A percentile compares a stretch with the other conserved stretches of the same genome.
phyloP scores from a whole-genome alignment of 2,113 vertebrate genomes.

The Lagenorhynchus albirostris region DNA sequence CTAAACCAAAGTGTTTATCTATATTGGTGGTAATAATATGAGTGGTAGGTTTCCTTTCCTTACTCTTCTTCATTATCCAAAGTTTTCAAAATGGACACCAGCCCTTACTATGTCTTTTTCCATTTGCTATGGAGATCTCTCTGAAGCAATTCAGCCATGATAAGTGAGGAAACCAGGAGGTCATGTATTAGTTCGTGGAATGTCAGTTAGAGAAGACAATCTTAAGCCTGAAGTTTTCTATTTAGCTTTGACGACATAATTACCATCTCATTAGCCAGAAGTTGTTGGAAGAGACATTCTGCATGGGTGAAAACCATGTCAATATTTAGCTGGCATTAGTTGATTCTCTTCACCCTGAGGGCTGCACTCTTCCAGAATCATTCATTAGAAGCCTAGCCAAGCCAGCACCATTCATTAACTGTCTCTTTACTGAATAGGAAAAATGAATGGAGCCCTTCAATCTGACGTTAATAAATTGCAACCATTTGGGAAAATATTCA shows the following conservation, averaged over 20 bases:
- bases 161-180: constrained; percentile 8
- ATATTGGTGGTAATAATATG: no score
- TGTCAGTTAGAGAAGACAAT: constrained; percentile 23
- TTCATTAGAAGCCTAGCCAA: constrained; percentile 77
- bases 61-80: neutral
- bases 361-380: constrained; percentile 64
- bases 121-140: neutral
- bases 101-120: neutral
- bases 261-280: constrained; percentile 75
- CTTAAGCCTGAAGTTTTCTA: constrained; percentile 57
- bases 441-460: constrained; percentile 81
- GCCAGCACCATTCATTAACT: constrained; percentile 77
- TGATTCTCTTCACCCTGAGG: constrained; percentile 60
- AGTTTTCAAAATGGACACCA: neutral
- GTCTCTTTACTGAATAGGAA: constrained; percentile 78
- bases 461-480: constrained; percentile 84
- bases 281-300: constrained; percentile 72
- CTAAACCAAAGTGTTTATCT: neutral
- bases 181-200: constrained; percentile 50
- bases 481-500: constrained; percentile 83
- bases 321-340: constrained; percentile 60
- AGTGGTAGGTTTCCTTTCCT: neutral
- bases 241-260: constrained; percentile 70
- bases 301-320: constrained; percentile 62
- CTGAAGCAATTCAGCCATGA: neutral